Evolutionary conservation across 2,113 vertebrate species (phyloP), one percentile per base, ranked within the genome.

Genomic region (Trematocara nigrifrons): DNA sequence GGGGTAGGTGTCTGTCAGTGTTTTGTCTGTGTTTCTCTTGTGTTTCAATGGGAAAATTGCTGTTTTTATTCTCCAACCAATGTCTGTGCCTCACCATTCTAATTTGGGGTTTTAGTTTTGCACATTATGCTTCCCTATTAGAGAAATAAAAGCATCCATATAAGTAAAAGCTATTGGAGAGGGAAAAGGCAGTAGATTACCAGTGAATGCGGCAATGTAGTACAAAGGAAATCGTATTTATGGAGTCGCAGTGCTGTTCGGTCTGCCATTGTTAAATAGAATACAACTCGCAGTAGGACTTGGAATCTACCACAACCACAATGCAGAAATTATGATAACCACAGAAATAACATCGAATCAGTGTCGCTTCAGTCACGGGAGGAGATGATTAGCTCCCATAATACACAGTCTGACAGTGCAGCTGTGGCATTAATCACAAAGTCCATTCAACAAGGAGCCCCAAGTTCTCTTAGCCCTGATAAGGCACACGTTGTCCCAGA

Each of bases 391-490:
- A 92, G 86, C 88, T 90, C 81, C 80, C 81, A 59, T 84, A 89
- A 86, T 84, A 79, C 80, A 82, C 74, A 79, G 83, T 85, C 74
- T 90, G 86, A 87, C 86, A 38, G 83, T 6, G 79, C 91, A 94
- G 95, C 92, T 94, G 69, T 79, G 91, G 94, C 95, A 95, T 96
- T 94, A 94, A 96, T 97, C 96, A 96, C 92, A 80, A 71, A 82
- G 91, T 93, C 93, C 96, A 84, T 92, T 94, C 90, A 90, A 31
- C 87, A 12, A 45, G 54, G 84, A 92, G 82, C 87, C 61, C 26
- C 83, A 10, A 89, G 81, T 93, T 91, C 89, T 90, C 90, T 77
- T 29, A 38, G 80, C 86, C 56, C 80, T 82, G 88, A 92, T 90
- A 85, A 91, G 93, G 94, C 51, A 83, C 93, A 77, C 51, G 92